These are phyloP conservation scores for Solea solea DNA, from an alignment of 2,113 vertebrate species.

Conservation along the genomic window DNA sequence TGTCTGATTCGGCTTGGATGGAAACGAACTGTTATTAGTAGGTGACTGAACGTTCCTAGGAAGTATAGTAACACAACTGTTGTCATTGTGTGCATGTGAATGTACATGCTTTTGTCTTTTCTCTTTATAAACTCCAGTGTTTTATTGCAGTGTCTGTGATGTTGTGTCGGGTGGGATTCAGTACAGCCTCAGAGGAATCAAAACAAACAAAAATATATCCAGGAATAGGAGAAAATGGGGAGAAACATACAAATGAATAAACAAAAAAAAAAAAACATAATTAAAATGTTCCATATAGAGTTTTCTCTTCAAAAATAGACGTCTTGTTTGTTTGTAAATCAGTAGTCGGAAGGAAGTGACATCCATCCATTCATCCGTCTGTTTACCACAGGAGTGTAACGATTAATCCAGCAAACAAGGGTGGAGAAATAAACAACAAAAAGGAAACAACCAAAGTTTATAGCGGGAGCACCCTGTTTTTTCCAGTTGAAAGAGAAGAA, in stretches of 20 bases:
- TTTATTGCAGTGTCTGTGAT: slow-evolving; percentile 76
- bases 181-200: slow-evolving; percentile 55
- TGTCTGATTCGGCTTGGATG: too few relatives aligned
- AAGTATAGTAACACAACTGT: slow-evolving; percentile 45
- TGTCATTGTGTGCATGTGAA: not conserved
- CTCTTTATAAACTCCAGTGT: slow-evolving; percentile 69
- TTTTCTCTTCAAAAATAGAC: slow-evolving; percentile 67
- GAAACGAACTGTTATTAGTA: too few relatives aligned
- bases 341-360: slow-evolving; percentile 69
- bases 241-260: not conserved
- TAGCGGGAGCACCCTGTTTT: slow-evolving; percentile 36
- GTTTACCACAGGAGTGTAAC: slow-evolving; percentile 38
- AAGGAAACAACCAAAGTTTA: not conserved
- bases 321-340: slow-evolving; percentile 70
- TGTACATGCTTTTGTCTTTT: not conserved
- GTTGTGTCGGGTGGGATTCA: slow-evolving; percentile 32
- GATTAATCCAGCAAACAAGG: slow-evolving; percentile 21
- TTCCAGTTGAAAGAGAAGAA: slow-evolving; percentile 55
- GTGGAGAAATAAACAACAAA: slow-evolving; percentile 5
- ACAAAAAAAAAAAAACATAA: slow-evolving; percentile 14
- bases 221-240: slow-evolving; percentile 20
- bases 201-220: slow-evolving; percentile 28
- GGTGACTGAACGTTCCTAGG: not conserved
- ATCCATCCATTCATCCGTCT: slow-evolving; percentile 33
- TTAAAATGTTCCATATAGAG: slow-evolving; percentile 35